These are phyloP conservation scores for Trogon surrucura DNA, from an alignment of 2,113 vertebrate species.

Conservation along the genomic window DNA sequence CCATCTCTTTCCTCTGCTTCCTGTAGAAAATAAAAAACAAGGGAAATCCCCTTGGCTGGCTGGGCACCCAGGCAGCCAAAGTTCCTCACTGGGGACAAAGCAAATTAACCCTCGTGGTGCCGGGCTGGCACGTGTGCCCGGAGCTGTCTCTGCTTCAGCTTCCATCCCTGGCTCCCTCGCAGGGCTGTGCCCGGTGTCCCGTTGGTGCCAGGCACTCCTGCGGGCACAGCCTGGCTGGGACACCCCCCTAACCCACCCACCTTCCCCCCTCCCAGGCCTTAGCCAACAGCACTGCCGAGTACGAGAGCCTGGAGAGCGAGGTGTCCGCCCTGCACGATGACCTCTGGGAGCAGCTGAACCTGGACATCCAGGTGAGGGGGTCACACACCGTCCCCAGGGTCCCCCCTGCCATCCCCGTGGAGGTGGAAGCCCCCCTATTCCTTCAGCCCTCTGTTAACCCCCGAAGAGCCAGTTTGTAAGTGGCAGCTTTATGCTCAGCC, in stretches of 20 bases:
- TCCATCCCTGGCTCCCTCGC: neutral
- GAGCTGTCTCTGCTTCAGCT: neutral
- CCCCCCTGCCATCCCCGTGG: neutral
- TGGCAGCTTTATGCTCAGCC: neutral
- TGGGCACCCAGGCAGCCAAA: neutral
- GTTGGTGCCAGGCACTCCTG: accelerated
- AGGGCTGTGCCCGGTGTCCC: accelerated
- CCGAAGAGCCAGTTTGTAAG: accelerated
- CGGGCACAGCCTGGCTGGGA: neutral
- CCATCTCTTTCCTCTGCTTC: neutral
- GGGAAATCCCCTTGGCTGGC: neutral
- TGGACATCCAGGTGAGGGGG: constrained; percentile 86
- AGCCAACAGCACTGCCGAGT: constrained; percentile 86
- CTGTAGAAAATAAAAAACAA: neutral
- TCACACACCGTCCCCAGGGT: accelerated
- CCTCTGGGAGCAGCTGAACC: constrained; percentile 94
- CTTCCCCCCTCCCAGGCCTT: constrained; percentile 57
- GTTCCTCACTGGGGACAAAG: neutral
- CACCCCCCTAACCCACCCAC: neutral
- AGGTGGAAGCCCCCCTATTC: neutral
- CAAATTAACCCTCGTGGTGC: neutral
- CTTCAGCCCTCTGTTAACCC: neutral
- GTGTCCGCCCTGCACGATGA: constrained; percentile 91
- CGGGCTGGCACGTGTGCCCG: accelerated
- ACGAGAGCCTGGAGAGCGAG: constrained; percentile 90